Percentiles rank a stretch among this genome's conserved stretches.
Conservation (phyloP, 2,888 invertebrate species). For the Diadegma fenestrale region DNA sequence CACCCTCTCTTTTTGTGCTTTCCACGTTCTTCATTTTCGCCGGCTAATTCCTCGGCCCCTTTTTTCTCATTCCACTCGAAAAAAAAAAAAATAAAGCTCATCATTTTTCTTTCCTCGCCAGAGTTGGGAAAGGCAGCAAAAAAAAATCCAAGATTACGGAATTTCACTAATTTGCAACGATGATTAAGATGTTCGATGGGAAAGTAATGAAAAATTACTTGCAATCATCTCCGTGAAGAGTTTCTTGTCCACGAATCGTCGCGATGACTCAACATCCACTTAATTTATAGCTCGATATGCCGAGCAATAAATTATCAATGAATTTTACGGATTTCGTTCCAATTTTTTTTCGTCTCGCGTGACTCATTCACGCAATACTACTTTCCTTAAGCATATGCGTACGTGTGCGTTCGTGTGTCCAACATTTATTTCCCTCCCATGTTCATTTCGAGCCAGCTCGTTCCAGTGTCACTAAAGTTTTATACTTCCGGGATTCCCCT, state of each 20-base stretch:
- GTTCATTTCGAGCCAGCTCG: slow-evolving; percentile 18
- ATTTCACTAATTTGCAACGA: neutral
- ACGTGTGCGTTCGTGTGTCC: neutral
- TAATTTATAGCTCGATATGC: neutral
- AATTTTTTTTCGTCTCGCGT: slow-evolving; percentile 10
- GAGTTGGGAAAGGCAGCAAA: neutral
- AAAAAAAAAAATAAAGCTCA: neutral
- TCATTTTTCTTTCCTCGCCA: neutral
- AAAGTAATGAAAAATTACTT: neutral
- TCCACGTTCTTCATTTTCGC: slow-evolving; percentile 27
- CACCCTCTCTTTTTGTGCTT: neutral
- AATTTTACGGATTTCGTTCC: slow-evolving; percentile 2
- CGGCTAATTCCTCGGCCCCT: slow-evolving; percentile 7
- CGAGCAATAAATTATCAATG: slow-evolving; percentile 21
- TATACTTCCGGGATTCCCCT: slow-evolving; percentile 55
- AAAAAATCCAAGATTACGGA: neutral
- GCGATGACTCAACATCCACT: slow-evolving; percentile 4
- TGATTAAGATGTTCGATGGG: neutral
- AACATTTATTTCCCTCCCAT: slow-evolving; percentile 33
- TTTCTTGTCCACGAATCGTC: neutral
- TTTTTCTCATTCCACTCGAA: neutral
- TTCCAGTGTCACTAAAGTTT: slow-evolving; percentile 31
- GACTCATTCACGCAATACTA: slow-evolving; percentile 37
- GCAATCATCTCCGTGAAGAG: neutral
- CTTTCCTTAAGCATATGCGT: neutral